Evolutionary conservation across 2,113 vertebrate genomes (phyloP).

Genomic region (Tupaia chinensis): DNA sequence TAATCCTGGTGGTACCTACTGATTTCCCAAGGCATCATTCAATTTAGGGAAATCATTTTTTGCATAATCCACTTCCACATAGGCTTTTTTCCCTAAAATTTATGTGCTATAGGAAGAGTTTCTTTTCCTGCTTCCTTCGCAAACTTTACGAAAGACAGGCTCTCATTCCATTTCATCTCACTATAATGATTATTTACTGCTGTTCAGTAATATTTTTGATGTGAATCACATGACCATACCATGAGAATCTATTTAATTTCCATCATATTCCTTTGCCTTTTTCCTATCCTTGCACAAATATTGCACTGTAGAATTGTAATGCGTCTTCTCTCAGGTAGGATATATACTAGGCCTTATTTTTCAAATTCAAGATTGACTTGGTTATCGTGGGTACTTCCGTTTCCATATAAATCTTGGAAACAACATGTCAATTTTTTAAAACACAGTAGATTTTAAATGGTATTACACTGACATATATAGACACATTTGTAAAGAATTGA

Average conservation of each 20-base stretch:
- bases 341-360: not conserved
- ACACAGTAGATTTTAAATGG: not conserved
- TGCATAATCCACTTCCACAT: not conserved
- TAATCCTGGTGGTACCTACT: not conserved
- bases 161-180: not conserved
- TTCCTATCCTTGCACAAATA: not conserved
- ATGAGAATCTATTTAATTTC: no score
- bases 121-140: not conserved
- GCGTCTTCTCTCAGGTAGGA: not conserved
- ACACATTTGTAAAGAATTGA: not conserved
- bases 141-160: not conserved
- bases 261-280: not conserved
- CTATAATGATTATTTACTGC: no score
- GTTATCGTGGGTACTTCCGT: not conserved
- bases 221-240: fast-evolving
- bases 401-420: not conserved
- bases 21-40: not conserved
- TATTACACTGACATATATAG: not conserved
- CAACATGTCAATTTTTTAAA: not conserved
- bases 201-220: not conserved
- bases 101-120: not conserved
- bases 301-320: not conserved
- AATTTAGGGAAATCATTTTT: not conserved
- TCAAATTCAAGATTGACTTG: not conserved
- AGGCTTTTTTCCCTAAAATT: not conserved